phyloP scores from a whole-genome alignment of 1,140 invertebrate genomes.

The Trichoplusia ni region DNA sequence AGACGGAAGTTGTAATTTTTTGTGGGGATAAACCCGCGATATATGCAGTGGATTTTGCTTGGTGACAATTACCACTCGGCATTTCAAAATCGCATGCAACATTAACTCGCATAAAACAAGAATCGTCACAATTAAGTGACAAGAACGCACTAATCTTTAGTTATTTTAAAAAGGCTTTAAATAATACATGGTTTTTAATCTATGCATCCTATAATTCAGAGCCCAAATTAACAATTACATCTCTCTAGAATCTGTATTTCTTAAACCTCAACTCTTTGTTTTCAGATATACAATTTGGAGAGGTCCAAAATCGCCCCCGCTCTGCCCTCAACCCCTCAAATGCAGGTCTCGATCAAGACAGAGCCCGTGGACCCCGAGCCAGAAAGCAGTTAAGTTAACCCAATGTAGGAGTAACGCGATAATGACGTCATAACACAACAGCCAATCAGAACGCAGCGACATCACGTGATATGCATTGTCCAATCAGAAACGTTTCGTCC shows the following conservation, averaged over 20 bases:
- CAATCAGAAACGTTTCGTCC: neutral
- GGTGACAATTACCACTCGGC: no score
- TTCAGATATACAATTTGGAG: constrained; percentile 69
- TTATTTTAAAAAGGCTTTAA: no score
- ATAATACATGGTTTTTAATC: no score
- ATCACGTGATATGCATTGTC: neutral
- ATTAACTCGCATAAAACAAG: no score
- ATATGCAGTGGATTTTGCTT: no score
- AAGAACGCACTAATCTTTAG: no score
- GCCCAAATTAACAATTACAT: no score
- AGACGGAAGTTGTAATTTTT: no score
- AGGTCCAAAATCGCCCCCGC: constrained; percentile 49
- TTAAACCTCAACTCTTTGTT: neutral
- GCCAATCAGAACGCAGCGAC: neutral
- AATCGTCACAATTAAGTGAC: no score
- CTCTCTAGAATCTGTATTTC: neutral
- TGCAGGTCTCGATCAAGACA: constrained; percentile 59
- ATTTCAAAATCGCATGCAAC: no score
- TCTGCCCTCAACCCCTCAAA: constrained; percentile 10
- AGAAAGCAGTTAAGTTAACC: constrained; percentile 14
- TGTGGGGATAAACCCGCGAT: no score
- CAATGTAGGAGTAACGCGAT: neutral
- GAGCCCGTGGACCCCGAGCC: constrained; percentile 51
- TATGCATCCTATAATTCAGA: no score
- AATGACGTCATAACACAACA: neutral